Evolutionary conservation across 2,797 vertebrate species (phyloP).

Genomic region (Nasua narica): DNA sequence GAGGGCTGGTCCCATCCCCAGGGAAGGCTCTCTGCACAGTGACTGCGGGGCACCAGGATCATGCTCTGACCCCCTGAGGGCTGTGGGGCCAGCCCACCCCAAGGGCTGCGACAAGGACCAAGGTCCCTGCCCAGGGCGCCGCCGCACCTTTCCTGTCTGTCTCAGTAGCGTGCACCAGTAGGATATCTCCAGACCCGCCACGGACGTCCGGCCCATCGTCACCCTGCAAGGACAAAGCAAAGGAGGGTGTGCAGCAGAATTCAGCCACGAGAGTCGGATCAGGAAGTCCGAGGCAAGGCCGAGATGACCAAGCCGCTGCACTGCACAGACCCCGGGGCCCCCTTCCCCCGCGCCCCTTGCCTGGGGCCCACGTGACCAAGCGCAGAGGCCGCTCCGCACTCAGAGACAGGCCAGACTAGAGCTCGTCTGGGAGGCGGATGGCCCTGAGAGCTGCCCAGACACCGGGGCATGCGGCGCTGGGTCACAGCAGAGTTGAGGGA

Average conservation of each 20-base stretch:
- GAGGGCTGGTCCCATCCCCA: neutral
- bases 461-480: neutral
- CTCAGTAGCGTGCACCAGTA: conserved; percentile 97
- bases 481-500: neutral
- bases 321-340: neutral
- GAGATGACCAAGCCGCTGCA: fast-evolving
- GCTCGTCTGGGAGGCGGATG: neutral
- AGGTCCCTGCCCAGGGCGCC: fast-evolving
- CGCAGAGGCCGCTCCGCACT: fast-evolving
- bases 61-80: neutral
- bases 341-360: fast-evolving
- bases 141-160: conserved; percentile 95
- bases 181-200: conserved; percentile 95
- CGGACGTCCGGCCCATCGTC: conserved; percentile 98
- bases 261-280: fast-evolving
- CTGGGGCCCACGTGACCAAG: fast-evolving
- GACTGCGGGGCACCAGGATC: too few species aligned
- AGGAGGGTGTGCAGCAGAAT: neutral
- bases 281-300: neutral
- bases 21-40: neutral
- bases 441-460: neutral
- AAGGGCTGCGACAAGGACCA: neutral
- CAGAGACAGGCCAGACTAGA: neutral
- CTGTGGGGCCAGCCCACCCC: neutral
- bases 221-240: conserved; percentile 83